Conservation (phyloP, 2,113 vertebrate species). For the Aleadryas rufinucha region DNA sequence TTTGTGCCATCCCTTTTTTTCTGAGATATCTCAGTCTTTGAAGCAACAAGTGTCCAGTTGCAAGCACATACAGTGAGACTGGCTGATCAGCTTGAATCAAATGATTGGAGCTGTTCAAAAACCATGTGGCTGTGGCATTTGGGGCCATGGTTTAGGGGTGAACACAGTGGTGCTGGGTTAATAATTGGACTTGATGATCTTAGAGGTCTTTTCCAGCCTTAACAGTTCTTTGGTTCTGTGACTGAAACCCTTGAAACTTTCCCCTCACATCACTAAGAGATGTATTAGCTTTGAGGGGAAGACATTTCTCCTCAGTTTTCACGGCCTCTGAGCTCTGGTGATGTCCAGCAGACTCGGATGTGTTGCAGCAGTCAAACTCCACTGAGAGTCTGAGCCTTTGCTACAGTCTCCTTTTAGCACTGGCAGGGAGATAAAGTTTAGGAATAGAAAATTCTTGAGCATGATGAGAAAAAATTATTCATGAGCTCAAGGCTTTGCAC, state of each 20-base stretch:
- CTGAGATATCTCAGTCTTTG: background rate
- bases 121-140: background rate
- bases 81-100: background rate
- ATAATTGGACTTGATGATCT: background rate
- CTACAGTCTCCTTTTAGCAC: background rate
- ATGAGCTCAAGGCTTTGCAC: background rate
- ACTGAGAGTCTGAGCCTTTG: background rate
- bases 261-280: background rate
- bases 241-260: background rate
- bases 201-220: background rate
- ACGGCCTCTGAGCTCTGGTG: background rate
- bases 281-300: background rate
- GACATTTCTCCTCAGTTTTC: background rate
- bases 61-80: background rate
- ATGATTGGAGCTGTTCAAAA: background rate
- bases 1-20: background rate
- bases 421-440: background rate
- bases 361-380: background rate
- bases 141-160: background rate
- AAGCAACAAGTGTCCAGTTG: background rate
- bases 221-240: background rate
- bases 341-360: background rate
- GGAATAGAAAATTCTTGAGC: background rate
- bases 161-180: background rate
- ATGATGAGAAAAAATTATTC: background rate